Base-by-base conservation (phyloP, 2,113 vertebrate species). In the Spermophilus dauricus region DNA sequence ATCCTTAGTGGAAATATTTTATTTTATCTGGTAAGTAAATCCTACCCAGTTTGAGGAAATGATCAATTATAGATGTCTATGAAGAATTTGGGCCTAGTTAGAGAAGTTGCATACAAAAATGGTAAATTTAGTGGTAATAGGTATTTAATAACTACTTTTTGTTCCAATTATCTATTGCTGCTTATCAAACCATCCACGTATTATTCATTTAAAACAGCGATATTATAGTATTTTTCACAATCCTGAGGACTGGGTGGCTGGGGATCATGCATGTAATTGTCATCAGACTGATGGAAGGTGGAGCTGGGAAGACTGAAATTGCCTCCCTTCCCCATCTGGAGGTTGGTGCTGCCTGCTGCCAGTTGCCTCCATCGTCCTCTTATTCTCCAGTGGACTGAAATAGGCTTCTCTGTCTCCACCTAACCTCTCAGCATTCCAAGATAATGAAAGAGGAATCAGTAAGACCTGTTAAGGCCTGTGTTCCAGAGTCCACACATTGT, bases 21-120 rank as follows among this genome's bases (percentile, higher is more conserved):
- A 89, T 86, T 80, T 86, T 1, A 61, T 94, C 70, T 94, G 69
- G 63, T 96, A 87, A 95, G 82, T 94, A 58, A 82, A 92, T 58
- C 69, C n/a, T 89, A 70, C 24, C 12, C 34, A 89, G 1, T 8
- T 65, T 63, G 45, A 24, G 45, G 28, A 96, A 86, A 78, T 95
- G 24, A 3, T 4, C 53, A 65, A 69, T n/a, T 70, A 80, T 1
- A 89, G 28, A 37, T 72, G 16, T 70, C 65, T 28, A 53, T 37
- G 18, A 91, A 89, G 51, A 76, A 94, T 88, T 58, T 4, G 32
- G n/a, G 51, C 53, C 17, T 86, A 14, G 48, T 91, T 72, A 88
- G 42, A 96, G 73, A 94, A 51, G 6, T 67, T 73, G 34, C 91
- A 88, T 73, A 7, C 17, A 75, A 45, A 39, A 89, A 73, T 9